These are phyloP conservation scores for Pseudochromis fuscus DNA, from an alignment of 2,797 vertebrate species.

Conservation along the genomic window DNA sequence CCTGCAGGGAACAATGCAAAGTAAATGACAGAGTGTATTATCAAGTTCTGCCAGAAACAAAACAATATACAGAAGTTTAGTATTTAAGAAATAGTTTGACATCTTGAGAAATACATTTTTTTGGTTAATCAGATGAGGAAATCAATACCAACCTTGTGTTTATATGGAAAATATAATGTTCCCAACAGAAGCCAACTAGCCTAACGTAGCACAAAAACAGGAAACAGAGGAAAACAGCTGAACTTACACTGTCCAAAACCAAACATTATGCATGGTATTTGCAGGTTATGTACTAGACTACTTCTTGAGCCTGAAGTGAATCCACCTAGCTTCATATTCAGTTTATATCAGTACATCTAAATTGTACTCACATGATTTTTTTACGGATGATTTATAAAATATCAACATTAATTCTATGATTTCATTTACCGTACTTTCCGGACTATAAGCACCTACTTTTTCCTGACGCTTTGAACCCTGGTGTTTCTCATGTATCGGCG, in stretches of 20 bases:
- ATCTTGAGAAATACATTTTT: background rate
- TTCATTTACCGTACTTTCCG: background rate
- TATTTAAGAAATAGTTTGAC: background rate
- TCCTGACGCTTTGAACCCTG: too few species aligned
- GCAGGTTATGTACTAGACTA: background rate
- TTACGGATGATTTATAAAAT: slow-evolving; percentile 1
- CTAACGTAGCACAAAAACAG: slow-evolving; percentile 7
- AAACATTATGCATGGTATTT: background rate
- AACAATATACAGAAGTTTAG: background rate
- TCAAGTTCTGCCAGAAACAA: background rate
- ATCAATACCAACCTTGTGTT: background rate
- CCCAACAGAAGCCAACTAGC: background rate
- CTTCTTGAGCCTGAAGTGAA: slow-evolving; percentile 10
- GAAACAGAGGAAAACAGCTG: background rate
- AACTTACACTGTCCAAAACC: slow-evolving; percentile 7
- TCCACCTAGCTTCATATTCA: slow-evolving; percentile 6
- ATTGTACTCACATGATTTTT: background rate
- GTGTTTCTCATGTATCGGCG: too few species aligned
- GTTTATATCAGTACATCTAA: background rate
- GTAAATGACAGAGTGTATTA: background rate
- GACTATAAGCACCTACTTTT: too few species aligned
- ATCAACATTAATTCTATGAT: slow-evolving; percentile 3
- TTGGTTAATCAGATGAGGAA: background rate
- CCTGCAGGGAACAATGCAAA: slow-evolving; percentile 79
- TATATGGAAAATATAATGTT: background rate